Evolutionary conservation across 30 jellyfish, hydroid and myxozoan species (phyloP), one percentile per base, ranked within the genome.

Genomic region (Pseudorhiza aurosa): DNA sequence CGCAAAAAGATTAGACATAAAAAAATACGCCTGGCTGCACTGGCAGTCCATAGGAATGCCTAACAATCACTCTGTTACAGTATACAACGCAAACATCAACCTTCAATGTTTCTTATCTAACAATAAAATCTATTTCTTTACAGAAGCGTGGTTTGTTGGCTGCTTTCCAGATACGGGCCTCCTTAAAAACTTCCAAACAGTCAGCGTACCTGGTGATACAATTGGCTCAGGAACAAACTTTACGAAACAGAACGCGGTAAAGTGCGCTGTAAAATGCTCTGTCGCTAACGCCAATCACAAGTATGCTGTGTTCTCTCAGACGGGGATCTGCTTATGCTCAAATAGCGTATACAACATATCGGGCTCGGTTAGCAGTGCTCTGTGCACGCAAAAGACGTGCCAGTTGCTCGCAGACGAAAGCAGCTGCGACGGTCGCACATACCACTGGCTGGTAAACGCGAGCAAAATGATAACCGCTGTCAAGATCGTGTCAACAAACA

Each of bases 241-340:
- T 33, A 77, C 74, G 4, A 58, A 45, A 22, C 43, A 42, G 6
- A 45, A 37, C 47, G 88, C 88, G 24, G 27, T 51, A 0, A 37
- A 43, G 9, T 77, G 89, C 72, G 76, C 33, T 2, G 46, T 51
- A 14, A 44, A 36, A 29, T 77, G 89, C 50, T 35, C 81, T 28
- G 21, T 53, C 6, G 49, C 47, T 1, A 29, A 15, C 27, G 40
- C 74, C 8, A n/a, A 75, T 0, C 18, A 59, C 46, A 77, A 59
- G 25, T 77, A 59, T 43, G 89, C 64, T 12, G 29, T 47, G 45
- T 43, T 60, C 63, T 77, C 89, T 3, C 72, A 60, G 8, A 43
- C 82, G 3, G 89, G 89, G 10, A 19, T 45, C 15, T 77, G 89
- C 47, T 82, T 77, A 39, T 77, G 89, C 65, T 5, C 79, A 8